Base-by-base conservation (phyloP, 2,797 vertebrate genomes). In the Eurystomus glaucurus region DNA sequence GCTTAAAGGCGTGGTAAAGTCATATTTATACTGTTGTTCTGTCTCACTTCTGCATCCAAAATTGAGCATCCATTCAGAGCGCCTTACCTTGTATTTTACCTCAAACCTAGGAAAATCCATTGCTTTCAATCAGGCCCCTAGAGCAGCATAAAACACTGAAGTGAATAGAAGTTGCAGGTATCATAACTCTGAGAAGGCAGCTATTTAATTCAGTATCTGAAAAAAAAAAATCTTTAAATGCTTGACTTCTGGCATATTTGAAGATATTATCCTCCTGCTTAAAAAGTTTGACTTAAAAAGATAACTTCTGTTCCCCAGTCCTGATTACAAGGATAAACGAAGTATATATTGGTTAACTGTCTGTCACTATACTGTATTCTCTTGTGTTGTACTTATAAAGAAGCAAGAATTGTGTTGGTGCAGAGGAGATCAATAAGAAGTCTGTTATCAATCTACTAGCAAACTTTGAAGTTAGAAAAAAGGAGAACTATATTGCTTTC, bases 381-480 rank as follows among this genome's bases (percentile, higher is more conserved):
- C 65, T 50, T 76, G 51, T 88, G 65, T 61, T 93, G 61, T 88
- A 80, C 94, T 94, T 97, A 94, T 58, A 96, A 93, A 94, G 95
- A 84, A 81, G 25, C 29, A 88, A 77, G 90, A 90, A 95, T 94
- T 90, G 79, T 91, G 80, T 85, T 92, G 75, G 90, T 69, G 52
- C 35, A 94, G 90, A 62, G 66, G 62, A 94, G 90, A 97, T 97
- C 96, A 96, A 94, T 96, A 91, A 82, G 83, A 90, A 85, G 84
- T 54, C 90, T 94, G 93, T 91, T 96, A 97, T 96, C 94, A 97
- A 97, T 96, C 96, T 85, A 84, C 62, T 58, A 81, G 62, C 33
- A 93, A 96, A 97, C 93, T 97, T 85, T 94, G 87, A 97, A 95
- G 81, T 79, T 90, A 90, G 70, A 76, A 84, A 74, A 97, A 95